Percentiles rank a stretch among this genome's conserved stretches.
phyloP scores from a whole-genome alignment of 2,797 vertebrate genomes.

The Melopsittacus undulatus region DNA sequence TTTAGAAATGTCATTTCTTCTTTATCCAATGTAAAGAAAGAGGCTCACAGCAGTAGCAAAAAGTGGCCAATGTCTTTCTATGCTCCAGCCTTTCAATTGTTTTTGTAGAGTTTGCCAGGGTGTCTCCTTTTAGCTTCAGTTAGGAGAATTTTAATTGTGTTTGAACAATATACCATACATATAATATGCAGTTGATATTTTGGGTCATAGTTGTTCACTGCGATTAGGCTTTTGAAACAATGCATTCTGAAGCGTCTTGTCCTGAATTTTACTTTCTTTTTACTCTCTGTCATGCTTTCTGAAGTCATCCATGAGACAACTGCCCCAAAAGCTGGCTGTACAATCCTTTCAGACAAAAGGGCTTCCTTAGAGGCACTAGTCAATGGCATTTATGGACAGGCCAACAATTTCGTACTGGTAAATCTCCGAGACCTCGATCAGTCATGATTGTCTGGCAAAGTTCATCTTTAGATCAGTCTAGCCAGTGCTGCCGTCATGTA shows the following conservation, averaged over 20 bases:
- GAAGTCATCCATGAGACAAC: background rate
- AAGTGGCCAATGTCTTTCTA: background rate
- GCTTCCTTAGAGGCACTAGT: background rate
- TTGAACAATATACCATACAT: background rate
- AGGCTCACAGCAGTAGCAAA: background rate
- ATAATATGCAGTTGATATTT: background rate
- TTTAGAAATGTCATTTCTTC: background rate
- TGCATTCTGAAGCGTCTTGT: background rate
- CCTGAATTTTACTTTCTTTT: background rate
- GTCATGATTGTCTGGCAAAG: background rate
- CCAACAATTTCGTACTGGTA: background rate
- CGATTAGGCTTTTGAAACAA: background rate
- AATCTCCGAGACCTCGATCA: background rate
- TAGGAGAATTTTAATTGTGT: background rate
- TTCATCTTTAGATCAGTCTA: background rate
- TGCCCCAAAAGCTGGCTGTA: background rate
- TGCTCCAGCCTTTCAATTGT: fast-evolving
- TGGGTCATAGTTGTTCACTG: background rate
- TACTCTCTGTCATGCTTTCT: background rate
- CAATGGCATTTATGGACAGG: background rate
- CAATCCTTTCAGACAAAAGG: background rate
- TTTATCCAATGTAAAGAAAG: background rate
- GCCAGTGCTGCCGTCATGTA: background rate
- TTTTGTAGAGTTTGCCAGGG: background rate
- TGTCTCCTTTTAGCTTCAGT: background rate